Evolutionary conservation across 1,140 invertebrate species (phyloP).

Genomic region (Psilanteris sp.): DNA sequence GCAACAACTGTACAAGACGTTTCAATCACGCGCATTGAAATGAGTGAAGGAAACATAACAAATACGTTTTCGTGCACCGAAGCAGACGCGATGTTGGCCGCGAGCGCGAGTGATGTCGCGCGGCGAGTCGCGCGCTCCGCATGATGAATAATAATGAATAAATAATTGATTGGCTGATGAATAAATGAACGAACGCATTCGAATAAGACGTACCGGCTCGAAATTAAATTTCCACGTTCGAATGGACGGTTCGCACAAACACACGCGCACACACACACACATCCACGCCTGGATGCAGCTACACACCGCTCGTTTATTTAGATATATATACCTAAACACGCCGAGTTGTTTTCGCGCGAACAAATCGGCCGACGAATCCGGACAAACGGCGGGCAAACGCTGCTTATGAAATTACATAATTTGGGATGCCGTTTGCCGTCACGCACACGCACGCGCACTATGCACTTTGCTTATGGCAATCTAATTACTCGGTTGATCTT

Average conservation of each 20-base stretch:
- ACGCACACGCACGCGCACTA: conserved; percentile 19
- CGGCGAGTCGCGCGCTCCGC: no score
- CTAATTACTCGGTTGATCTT: conserved; percentile 39
- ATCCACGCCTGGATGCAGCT: conserved; percentile 34
- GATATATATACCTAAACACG: conserved; percentile 51
- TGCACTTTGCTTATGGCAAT: conserved; percentile 36
- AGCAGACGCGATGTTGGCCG: conserved; percentile 1
- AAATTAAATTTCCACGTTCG: conserved; percentile 30
- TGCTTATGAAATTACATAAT: conserved; percentile 31
- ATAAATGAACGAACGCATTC: neutral
- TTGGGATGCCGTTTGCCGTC: conserved; percentile 21
- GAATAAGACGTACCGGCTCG: no score
- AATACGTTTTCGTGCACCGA: no score
- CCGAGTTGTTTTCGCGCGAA: conserved; percentile 24
- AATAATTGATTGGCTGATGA: no score
- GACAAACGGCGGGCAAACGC: conserved; percentile 8
- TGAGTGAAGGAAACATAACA: conserved; percentile 54
- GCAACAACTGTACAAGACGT: conserved; percentile 79
- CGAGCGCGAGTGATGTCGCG: no score
- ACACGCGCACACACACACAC: conserved; percentile 10
- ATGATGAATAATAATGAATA: no score
- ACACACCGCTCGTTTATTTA: conserved; percentile 41
- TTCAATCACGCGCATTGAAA: conserved; percentile 76
- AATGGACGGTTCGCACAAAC: conserved; percentile 52
- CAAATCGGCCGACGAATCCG: conserved; percentile 16